Evolutionary conservation across 2,113 vertebrate genomes (phyloP).

Genomic region (Sclerurus mexicanus): DNA sequence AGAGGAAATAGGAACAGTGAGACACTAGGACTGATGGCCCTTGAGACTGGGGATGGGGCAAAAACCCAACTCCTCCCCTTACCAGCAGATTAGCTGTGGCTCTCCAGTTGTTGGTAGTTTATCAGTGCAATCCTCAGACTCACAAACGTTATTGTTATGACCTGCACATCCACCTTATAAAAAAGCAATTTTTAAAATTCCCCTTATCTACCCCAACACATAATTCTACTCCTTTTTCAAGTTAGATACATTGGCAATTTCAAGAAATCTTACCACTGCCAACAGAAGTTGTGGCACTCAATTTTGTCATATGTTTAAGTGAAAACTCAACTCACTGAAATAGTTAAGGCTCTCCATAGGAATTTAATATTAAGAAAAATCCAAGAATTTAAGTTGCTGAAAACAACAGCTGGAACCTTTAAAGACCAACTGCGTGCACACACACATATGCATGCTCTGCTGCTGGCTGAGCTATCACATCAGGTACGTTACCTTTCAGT

Average conservation of each 20-base stretch:
- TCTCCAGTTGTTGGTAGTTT: neutral
- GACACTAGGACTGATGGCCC: neutral
- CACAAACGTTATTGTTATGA: neutral
- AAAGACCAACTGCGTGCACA: neutral
- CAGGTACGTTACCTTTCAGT: neutral
- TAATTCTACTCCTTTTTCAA: neutral
- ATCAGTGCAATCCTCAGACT: neutral
- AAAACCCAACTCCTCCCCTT: neutral
- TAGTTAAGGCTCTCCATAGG: neutral
- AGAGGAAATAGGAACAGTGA: neutral
- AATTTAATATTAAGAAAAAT: neutral
- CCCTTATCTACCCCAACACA: neutral
- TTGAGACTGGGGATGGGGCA: neutral
- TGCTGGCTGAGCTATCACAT: neutral
- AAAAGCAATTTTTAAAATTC: neutral
- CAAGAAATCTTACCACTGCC: neutral
- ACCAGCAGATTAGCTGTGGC: neutral
- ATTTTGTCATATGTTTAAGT: neutral
- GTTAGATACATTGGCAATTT: neutral
- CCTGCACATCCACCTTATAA: neutral
- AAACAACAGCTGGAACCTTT: neutral
- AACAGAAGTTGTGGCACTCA: neutral
- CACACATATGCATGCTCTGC: neutral
- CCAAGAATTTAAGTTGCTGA: neutral
- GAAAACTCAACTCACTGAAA: neutral